Evolutionary conservation across 2,113 vertebrate genomes (phyloP), one percentile per base, ranked within the genome.

Genomic region (Scatophagus argus): DNA sequence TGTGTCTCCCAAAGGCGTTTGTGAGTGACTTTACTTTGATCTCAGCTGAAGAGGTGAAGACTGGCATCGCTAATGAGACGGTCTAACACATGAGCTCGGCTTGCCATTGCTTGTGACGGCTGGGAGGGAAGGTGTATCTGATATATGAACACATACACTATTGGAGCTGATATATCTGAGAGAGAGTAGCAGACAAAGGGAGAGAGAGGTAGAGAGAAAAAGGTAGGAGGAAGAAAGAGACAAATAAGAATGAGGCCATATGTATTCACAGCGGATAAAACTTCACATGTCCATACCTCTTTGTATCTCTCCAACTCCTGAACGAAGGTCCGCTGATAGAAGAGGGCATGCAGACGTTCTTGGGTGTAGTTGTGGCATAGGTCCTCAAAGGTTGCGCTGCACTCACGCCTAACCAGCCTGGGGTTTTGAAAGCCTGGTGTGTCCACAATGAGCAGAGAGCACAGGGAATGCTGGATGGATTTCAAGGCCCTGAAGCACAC

Each of bases 281-380:
- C 49, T 73, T 36, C 62, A 27, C 19, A 21, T 62, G 36, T 32
- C 43, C 71, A 49, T 94, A 98, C 98, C 96, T 99, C 98, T 91
- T 97, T 98, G 94, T 99, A 98, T 80, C 96, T 89, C 83, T 99
- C 98, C 93, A 99, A 80, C 94, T 99, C 97, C n/a, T 95, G 96
- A 54, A 96, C 87, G 1, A 97, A 98, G 38, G 97, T 96, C 32
- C 95, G 95, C 86, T 99, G 96, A 9, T 99, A 96, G 90, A 98
- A 99, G 8, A 99, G 97, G 0, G 88, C 92, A 93, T 99, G 98
- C 83, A 99, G 94, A 19, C 98, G 96, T 66, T 99, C 98, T 87
- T 99, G 98, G 44, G 96, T 86, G 0, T 99, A 99, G 93, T 99
- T 99, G 85, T 99, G 97, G 90, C 97, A 99, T 4, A 99, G 96